Evolutionary conservation across 2,113 vertebrate genomes (phyloP).

Genomic region (Tympanuchus pallidicinctus): DNA sequence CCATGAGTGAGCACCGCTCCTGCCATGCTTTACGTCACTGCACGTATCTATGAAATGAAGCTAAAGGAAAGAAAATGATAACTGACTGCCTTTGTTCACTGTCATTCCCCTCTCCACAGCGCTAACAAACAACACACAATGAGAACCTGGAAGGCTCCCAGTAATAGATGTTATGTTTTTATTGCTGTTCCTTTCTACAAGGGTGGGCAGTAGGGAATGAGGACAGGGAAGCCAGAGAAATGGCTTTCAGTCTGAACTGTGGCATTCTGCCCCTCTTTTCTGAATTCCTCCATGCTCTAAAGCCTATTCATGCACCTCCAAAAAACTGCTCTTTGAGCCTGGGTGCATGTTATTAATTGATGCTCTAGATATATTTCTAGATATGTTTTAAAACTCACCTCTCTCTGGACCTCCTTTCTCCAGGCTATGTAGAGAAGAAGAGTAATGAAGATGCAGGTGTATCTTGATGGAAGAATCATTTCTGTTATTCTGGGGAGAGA

Average conservation of each 20-base stretch:
- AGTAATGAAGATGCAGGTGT: neutral
- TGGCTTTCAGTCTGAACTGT: neutral
- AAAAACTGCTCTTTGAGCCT: neutral
- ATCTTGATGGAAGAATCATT: neutral
- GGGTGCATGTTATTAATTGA: neutral
- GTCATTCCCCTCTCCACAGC: neutral
- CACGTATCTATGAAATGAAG: neutral
- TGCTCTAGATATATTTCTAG: neutral
- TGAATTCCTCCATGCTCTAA: neutral
- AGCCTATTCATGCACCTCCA: neutral
- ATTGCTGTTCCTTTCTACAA: neutral
- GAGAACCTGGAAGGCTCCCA: neutral
- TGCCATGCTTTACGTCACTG: neutral
- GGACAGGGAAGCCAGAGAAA: neutral
- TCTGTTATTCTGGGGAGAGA: neutral
- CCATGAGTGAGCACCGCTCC: neutral
- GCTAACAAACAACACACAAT: neutral
- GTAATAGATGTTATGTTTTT: neutral
- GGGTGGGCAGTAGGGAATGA: neutral
- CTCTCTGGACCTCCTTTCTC: neutral
- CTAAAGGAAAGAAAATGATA: neutral
- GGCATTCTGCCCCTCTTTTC: neutral
- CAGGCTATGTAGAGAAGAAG: neutral
- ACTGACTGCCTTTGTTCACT: neutral
- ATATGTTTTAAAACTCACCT: neutral